Conservation (phyloP, 2,113 vertebrate genomes). For the Ramphastos sulfuratus region DNA sequence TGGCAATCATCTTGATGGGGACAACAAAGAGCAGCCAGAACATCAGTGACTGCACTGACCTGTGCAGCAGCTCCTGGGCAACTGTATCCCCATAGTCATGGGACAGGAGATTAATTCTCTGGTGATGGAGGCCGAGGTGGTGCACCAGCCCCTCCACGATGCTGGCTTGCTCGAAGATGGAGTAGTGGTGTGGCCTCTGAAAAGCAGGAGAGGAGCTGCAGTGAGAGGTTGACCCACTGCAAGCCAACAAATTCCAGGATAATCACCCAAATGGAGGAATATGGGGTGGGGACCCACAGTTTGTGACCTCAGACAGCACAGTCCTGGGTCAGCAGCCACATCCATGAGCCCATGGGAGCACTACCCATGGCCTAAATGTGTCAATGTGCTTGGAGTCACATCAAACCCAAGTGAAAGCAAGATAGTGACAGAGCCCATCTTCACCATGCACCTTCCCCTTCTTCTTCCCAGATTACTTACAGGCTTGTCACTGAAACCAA, state of each 20-base stretch:
- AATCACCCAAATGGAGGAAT: background rate
- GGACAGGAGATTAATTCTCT: slow-evolving; percentile 87
- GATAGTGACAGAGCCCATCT: accelerated
- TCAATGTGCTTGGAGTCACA: background rate
- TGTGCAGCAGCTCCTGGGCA: slow-evolving; percentile 93
- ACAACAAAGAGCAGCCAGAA: background rate
- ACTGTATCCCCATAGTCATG: slow-evolving; percentile 95
- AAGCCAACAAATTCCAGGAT: background rate
- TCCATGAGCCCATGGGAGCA: accelerated
- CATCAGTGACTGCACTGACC: slow-evolving; percentile 68
- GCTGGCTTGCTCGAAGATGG: slow-evolving; percentile 94
- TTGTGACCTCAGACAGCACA: accelerated
- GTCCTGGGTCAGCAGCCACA: background rate
- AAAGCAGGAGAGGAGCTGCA: background rate
- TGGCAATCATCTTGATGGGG: background rate
- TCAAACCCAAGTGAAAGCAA: background rate
- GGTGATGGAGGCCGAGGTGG: slow-evolving; percentile 85
- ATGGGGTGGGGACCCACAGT: background rate
- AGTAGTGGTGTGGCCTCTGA: slow-evolving; percentile 90
- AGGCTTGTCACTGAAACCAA: slow-evolving; percentile 97
- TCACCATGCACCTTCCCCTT: background rate
- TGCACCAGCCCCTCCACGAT: slow-evolving; percentile 86
- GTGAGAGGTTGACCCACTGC: background rate
- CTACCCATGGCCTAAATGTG: accelerated
- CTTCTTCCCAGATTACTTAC: slow-evolving; percentile 69